A percentile compares a stretch with the other conserved stretches of the same genome.
These are phyloP conservation scores for Diaperis boleti DNA, from an alignment of 2,888 invertebrate genomes.

Conservation along the genomic window DNA sequence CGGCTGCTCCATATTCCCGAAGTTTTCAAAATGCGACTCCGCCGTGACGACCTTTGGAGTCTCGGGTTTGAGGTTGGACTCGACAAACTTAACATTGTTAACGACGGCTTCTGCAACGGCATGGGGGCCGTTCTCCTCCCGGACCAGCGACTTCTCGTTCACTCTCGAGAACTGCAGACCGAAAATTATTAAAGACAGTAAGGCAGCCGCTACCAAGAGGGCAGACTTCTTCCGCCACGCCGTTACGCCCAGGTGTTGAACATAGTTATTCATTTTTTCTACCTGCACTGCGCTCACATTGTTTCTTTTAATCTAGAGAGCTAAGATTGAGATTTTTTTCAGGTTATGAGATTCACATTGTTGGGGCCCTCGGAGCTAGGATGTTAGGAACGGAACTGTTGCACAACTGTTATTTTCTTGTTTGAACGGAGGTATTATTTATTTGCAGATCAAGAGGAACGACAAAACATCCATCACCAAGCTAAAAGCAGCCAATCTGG, in stretches of 20 bases:
- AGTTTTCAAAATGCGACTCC: constrained; percentile 44
- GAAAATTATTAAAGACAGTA: constrained; percentile 65
- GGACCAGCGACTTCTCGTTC: constrained; percentile 45
- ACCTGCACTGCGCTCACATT: too few relatives aligned
- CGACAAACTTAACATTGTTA: constrained; percentile 56
- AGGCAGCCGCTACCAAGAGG: constrained; percentile 62
- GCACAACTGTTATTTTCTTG: too few relatives aligned
- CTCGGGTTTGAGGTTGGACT: constrained; percentile 46
- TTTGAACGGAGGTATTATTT: too few relatives aligned
- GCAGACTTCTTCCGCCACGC: constrained; percentile 68
- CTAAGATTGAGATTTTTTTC: too few relatives aligned
- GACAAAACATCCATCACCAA: too few relatives aligned
- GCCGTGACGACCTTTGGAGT: constrained; percentile 41
- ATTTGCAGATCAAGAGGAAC: too few relatives aligned
- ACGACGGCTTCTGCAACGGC: constrained; percentile 51
- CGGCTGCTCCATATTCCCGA: constrained; percentile 63
- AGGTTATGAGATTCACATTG: neutral
- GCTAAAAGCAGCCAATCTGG: too few relatives aligned
- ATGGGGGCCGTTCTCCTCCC: constrained; percentile 49
- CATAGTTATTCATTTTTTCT: constrained; percentile 56
- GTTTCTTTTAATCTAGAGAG: neutral
- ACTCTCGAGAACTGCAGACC: constrained; percentile 65
- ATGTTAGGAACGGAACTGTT: too few relatives aligned
- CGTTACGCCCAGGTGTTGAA: constrained; percentile 65
- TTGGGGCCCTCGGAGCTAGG: too few relatives aligned